Percentiles rank a stretch among this genome's conserved stretches.
phyloP scores from a whole-genome alignment of 2,888 invertebrate genomes.

The Poecilus cupreus region DNA sequence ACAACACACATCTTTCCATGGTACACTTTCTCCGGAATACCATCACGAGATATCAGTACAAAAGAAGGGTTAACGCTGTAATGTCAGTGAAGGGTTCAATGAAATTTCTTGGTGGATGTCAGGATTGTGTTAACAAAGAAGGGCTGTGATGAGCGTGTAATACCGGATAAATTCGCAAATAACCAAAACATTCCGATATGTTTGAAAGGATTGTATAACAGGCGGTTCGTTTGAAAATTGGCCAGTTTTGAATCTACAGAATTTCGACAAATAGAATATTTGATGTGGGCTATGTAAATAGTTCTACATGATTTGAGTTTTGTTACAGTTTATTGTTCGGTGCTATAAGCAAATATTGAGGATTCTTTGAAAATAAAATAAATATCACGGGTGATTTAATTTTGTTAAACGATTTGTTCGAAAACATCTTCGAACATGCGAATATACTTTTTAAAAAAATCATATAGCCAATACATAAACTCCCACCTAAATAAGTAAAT shows the following conservation, averaged over 20 bases:
- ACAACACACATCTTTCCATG: neutral
- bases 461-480: too few species aligned
- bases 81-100: neutral
- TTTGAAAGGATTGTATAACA: conserved; percentile 3
- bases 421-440: too few species aligned
- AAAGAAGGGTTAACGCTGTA: neutral
- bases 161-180: conserved; percentile 47
- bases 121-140: neutral
- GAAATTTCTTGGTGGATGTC: neutral
- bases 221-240: conserved; percentile 1
- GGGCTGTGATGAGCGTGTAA: conserved; percentile 43
- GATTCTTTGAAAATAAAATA: neutral
- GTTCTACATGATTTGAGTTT: neutral
- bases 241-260: neutral
- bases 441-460: too few species aligned
- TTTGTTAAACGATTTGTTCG: neutral
- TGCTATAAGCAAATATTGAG: too few species aligned
- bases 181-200: conserved; percentile 45
- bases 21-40: neutral
- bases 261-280: neutral
- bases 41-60: neutral
- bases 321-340: neutral
- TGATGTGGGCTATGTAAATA: neutral
- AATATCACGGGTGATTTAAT: neutral
- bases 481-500: too few species aligned